Evolutionary conservation across 2,888 invertebrate genomes (phyloP).

Genomic region (Aspidiotus rigidus): DNA sequence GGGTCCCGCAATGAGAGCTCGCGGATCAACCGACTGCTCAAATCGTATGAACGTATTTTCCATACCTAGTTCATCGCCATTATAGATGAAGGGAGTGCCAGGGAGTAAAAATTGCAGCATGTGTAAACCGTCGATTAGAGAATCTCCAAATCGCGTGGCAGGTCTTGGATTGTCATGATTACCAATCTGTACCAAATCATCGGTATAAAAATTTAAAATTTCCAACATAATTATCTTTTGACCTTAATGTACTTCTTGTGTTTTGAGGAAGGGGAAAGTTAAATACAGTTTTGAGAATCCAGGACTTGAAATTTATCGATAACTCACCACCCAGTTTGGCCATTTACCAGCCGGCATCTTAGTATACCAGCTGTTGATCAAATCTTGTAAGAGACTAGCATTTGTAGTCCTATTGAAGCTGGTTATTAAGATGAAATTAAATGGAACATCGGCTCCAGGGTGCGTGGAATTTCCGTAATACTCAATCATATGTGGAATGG

Average conservation of each 20-base stretch:
- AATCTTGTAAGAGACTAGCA: conserved; percentile 47
- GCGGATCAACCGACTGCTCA: conserved; percentile 50
- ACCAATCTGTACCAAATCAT: conserved; percentile 50
- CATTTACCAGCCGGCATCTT: conserved; percentile 51
- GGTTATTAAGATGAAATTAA: conserved; percentile 56
- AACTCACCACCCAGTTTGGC: conserved; percentile 58
- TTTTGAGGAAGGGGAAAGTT: too few relatives aligned
- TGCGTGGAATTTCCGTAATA: conserved; percentile 52
- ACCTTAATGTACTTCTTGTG: too few relatives aligned
- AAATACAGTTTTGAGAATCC: too few relatives aligned
- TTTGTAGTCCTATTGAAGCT: conserved; percentile 46
- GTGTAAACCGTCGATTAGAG: conserved; percentile 66
- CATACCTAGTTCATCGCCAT: conserved; percentile 76
- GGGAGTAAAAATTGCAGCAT: conserved; percentile 73
- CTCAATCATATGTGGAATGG: conserved; percentile 48
- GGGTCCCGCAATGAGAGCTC: conserved; percentile 51
- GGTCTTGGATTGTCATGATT: conserved; percentile 67
- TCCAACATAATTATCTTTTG: too few relatives aligned
- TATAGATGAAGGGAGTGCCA: conserved; percentile 76
- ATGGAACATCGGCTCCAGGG: conserved; percentile 54
- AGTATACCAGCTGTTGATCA: conserved; percentile 51
- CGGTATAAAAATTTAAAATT: too few relatives aligned
- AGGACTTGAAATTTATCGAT: too few relatives aligned
- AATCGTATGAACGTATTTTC: conserved; percentile 49
- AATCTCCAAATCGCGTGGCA: conserved; percentile 57